phyloP scores from a whole-genome alignment of 2,888 invertebrate genomes.

The Myathropa florea region DNA sequence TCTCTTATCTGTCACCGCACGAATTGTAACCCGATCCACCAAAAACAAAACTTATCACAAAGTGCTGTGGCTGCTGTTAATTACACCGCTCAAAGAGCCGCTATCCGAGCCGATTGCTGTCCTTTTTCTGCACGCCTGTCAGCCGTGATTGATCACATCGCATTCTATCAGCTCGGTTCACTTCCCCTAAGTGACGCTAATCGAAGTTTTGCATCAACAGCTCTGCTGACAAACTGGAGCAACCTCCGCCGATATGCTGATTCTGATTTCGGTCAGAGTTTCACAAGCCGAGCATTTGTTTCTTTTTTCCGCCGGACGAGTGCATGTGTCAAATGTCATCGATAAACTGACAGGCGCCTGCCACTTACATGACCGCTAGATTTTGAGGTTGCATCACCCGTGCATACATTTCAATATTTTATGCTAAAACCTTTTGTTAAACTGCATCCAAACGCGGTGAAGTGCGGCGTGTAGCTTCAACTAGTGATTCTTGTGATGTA shows the following conservation, averaged over 20 bases:
- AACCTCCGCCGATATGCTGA: neutral
- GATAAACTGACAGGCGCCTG: neutral
- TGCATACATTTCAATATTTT: constrained; percentile 39
- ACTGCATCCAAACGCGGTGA: neutral
- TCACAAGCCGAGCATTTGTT: neutral
- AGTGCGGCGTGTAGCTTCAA: neutral
- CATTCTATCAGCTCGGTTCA: constrained; percentile 11
- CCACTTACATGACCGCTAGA: neutral
- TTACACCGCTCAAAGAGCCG: constrained; percentile 20
- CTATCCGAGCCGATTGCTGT: neutral
- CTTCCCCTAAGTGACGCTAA: constrained; percentile 17
- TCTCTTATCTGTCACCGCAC: constrained; percentile 22
- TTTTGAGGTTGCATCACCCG: constrained; percentile 15
- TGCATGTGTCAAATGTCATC: constrained; percentile 3
- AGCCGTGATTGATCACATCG: constrained; percentile 46
- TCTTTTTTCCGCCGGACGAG: neutral
- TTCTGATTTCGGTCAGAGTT: constrained; percentile 9
- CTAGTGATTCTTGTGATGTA: neutral
- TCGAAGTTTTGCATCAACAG: constrained; percentile 22
- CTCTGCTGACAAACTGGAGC: constrained; percentile 44
- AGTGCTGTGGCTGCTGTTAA: constrained; percentile 18
- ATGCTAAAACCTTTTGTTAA: constrained; percentile 30
- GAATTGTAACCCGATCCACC: neutral
- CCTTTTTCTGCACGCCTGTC: constrained; percentile 38
- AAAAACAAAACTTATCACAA: constrained; percentile 31